Evolutionary conservation across 2,888 invertebrate genomes (phyloP), one percentile per base, ranked within the genome.

Genomic region (Cosmopolites sordidus): DNA sequence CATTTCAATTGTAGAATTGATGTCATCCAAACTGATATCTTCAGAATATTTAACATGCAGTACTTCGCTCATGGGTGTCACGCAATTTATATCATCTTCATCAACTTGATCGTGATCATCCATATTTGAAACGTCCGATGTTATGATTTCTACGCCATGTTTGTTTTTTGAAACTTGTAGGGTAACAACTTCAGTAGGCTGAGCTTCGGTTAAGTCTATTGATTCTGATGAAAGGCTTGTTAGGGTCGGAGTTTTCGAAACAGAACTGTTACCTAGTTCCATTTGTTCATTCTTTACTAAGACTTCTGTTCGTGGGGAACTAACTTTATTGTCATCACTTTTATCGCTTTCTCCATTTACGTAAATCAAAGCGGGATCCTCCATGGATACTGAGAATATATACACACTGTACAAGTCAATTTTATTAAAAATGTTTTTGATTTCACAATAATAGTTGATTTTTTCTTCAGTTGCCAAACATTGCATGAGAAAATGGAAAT

Each of bases 401-500:
- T 47, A 48, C 3, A 58, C 54, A 30, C 30, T 47, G 18, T 43
- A 41, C 46, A 58, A 27, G 39, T 56, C 48, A 27, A 58, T 27
- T 22, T 54, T 30, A 4, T 43, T 48, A 22, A 50, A 44, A 27
- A 44, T 29, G 5, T 47, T 30, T 40, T 58, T 56, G 5, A 14
- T 54, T 51, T 56, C 58, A 18, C 53, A 56, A 18, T 56, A 56
- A 47, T 45, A 56, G 30, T 51, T 58, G 16, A 58, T 58, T 50
- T 58, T 58, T 27, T 56, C 50, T 41, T 58, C 58, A 16, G 53
- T 54, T 15, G 53, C 56, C 4, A 58, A 43, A 38, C 58, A 58
- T 37, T 58, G 56, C 53, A 58, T 58, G 14, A 56, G 46, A 48
- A 58, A 58, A 22, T 58, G 47, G 39, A 58, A 58, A n/a, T 54